These are phyloP conservation scores for Elysia crispata DNA, from an alignment of 2,888 invertebrate genomes.

Conservation along the genomic window DNA sequence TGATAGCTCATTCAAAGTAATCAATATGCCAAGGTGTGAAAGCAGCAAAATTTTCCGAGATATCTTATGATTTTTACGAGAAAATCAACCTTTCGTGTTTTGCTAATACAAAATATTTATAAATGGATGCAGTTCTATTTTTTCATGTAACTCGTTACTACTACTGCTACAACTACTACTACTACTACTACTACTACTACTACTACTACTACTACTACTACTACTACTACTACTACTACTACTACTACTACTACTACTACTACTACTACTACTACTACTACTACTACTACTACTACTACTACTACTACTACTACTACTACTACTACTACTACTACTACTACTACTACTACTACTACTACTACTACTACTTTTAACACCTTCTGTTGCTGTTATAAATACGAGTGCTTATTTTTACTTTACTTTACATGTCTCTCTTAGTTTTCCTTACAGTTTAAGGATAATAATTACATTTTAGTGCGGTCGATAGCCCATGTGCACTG, in stretches of 20 bases:
- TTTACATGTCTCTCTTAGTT: too few species aligned
- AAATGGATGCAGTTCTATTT: too few species aligned
- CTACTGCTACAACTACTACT: constrained; percentile 37
- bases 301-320: constrained; percentile 39
- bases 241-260: constrained; percentile 36
- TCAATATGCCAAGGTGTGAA: too few species aligned
- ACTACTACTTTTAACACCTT: constrained; percentile 24
- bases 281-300: constrained; percentile 40
- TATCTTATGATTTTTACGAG: too few species aligned
- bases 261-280: constrained; percentile 37
- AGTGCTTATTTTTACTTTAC: too few species aligned
- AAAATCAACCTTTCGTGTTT: too few species aligned
- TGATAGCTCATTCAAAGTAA: too few species aligned
- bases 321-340: constrained; percentile 32
- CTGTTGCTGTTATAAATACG: neutral
- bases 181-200: constrained; percentile 40
- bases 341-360: constrained; percentile 36
- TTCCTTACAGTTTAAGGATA: too few species aligned
- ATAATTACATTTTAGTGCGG: too few species aligned
- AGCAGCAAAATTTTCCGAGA: too few species aligned
- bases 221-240: constrained; percentile 31
- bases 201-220: constrained; percentile 39
- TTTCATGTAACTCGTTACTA: neutral
- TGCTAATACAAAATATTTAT: too few species aligned
- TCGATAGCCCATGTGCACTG: too few species aligned